phyloP scores from a whole-genome alignment of 2,888 invertebrate species.

The Ferrisia virgata region DNA sequence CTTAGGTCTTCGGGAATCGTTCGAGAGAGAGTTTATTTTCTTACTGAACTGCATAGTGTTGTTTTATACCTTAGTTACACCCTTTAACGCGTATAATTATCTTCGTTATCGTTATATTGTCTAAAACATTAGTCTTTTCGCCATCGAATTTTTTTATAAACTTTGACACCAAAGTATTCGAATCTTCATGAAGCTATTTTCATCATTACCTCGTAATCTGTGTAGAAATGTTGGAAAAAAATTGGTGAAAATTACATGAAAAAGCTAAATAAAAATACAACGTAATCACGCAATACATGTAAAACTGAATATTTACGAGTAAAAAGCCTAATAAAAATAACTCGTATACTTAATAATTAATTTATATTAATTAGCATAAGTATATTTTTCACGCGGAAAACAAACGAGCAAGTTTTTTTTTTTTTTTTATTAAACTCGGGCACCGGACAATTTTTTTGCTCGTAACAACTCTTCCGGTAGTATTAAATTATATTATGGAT shows the following conservation, averaged over 20 bases:
- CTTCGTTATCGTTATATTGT: no score
- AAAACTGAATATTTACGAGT: constrained; percentile 16
- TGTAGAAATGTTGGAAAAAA: no score
- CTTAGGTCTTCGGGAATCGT: no score
- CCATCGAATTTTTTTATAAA: no score
- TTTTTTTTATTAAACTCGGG: background rate
- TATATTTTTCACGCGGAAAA: constrained; percentile 1
- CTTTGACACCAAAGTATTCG: no score
- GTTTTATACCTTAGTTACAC: no score
- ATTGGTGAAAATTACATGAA: background rate
- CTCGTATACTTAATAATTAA: background rate
- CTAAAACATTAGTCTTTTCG: no score
- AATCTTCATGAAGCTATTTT: no score
- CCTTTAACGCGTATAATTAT: no score
- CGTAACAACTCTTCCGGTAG: background rate
- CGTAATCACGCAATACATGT: background rate
- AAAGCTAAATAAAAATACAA: background rate
- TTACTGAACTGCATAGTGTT: no score
- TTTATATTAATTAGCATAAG: constrained; percentile 14
- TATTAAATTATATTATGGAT: background rate
- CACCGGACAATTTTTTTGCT: background rate
- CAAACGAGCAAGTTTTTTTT: background rate
- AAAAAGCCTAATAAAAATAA: background rate
- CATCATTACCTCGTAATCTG: no score
- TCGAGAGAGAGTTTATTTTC: no score